Conservation (phyloP, 2,113 vertebrate genomes). For the Crocuta crocuta region DNA sequence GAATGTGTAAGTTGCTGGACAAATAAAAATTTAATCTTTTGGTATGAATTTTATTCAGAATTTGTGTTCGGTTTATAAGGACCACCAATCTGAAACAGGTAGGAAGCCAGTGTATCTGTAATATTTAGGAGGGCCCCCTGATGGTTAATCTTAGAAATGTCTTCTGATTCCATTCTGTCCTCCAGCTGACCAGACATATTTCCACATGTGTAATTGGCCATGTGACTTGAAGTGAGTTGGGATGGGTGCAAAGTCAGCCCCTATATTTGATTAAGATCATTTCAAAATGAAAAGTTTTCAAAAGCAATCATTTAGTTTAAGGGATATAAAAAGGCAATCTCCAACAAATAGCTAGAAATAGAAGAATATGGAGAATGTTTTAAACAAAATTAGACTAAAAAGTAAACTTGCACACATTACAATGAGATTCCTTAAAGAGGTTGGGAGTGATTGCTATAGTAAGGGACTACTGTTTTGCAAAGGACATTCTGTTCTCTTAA, state of each 20-base stretch:
- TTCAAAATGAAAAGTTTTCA: constrained; percentile 6
- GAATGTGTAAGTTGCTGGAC: background rate
- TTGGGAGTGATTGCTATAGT: constrained; percentile 40
- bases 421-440: constrained; percentile 48
- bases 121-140: constrained; percentile 71
- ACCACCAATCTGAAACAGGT: background rate
- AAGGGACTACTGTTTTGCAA: background rate
- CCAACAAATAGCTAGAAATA: background rate
- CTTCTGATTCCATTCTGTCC: background rate
- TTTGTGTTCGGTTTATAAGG: background rate
- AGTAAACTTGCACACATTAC: constrained; percentile 45
- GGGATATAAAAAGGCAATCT: background rate
- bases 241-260: background rate
- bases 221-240: background rate
- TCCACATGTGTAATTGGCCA: background rate
- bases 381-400: constrained; percentile 53
- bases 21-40: constrained; percentile 4
- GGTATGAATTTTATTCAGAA: constrained; percentile 30
- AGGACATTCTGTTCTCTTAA: constrained; percentile 64
- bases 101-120: background rate
- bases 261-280: background rate
- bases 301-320: background rate
- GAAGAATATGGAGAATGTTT: constrained; percentile 42
- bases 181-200: background rate
- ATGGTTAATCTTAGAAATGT: constrained; percentile 57